Evolutionary conservation across 2,113 vertebrate species (phyloP).

Genomic region (Raja brachyura): DNA sequence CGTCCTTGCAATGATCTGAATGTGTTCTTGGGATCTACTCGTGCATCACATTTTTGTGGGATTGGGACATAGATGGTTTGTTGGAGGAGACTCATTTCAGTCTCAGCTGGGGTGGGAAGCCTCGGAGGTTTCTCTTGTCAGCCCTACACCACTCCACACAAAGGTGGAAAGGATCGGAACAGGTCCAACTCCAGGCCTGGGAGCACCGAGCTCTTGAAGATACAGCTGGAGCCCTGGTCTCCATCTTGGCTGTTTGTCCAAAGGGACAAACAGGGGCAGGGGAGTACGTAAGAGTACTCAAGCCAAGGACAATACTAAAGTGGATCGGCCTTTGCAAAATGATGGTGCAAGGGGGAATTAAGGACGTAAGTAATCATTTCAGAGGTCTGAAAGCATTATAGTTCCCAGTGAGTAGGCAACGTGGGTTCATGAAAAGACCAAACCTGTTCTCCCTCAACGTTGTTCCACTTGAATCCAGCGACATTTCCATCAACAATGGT

Average conservation of each 20-base stretch:
- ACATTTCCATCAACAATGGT: too few species aligned
- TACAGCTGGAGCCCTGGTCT: background rate
- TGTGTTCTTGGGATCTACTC: background rate
- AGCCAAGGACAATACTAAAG: background rate
- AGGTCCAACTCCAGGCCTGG: background rate
- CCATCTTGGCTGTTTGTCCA: background rate
- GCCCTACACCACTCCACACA: too few species aligned
- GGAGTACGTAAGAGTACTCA: background rate
- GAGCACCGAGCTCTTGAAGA: background rate
- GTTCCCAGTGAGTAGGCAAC: background rate
- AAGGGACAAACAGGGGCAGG: background rate
- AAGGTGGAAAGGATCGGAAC: background rate
- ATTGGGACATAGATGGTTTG: too few species aligned
- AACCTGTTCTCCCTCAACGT: background rate
- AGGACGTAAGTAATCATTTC: background rate
- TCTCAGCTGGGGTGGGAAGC: too few species aligned
- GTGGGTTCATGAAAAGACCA: background rate
- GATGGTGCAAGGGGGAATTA: background rate
- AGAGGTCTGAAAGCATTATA: background rate
- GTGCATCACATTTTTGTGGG: too few species aligned
- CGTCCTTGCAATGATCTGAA: background rate
- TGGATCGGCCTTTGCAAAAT: background rate
- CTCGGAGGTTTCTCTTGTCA: too few species aligned
- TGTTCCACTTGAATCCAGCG: too few species aligned
- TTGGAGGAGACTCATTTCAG: too few species aligned